Evolutionary conservation across 2,113 vertebrate species (phyloP).

Genomic region (Pantherophis guttatus): DNA sequence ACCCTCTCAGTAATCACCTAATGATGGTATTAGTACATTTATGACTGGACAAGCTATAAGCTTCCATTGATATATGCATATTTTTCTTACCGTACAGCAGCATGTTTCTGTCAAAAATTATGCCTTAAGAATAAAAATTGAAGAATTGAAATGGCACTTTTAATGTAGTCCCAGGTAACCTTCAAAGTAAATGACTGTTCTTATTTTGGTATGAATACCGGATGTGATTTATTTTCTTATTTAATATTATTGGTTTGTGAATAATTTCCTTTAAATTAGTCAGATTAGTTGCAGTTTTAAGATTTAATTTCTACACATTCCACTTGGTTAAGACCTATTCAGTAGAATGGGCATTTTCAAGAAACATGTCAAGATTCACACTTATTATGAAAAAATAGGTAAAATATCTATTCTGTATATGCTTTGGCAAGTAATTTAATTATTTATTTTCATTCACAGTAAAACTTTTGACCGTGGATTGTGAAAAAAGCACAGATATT

Average conservation of each 20-base stretch:
- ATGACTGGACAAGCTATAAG: background rate
- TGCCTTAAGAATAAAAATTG: background rate
- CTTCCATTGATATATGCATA: background rate
- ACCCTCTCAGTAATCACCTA: background rate
- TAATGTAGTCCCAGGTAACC: background rate
- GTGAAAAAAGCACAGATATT: slow-evolving; percentile 68
- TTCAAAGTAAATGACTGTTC: background rate
- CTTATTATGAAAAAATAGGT: background rate
- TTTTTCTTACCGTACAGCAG: background rate
- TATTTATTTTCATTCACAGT: slow-evolving; percentile 67
- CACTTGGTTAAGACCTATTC: background rate
- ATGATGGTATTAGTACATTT: background rate
- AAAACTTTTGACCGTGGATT: slow-evolving; percentile 75
- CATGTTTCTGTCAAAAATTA: background rate
- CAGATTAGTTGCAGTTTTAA: background rate
- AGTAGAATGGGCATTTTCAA: background rate
- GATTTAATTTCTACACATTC: background rate
- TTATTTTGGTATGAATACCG: background rate
- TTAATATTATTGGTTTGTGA: background rate
- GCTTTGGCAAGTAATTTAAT: slow-evolving; percentile 52
- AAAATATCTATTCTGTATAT: slow-evolving; percentile 14
- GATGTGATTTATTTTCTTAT: background rate
- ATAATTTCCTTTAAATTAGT: slow-evolving; percentile 12
- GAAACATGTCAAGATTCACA: background rate
- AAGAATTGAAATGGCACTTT: background rate